phyloP scores from a whole-genome alignment of 2,797 vertebrate genomes.

The Hypotaenidia philippensis region DNA sequence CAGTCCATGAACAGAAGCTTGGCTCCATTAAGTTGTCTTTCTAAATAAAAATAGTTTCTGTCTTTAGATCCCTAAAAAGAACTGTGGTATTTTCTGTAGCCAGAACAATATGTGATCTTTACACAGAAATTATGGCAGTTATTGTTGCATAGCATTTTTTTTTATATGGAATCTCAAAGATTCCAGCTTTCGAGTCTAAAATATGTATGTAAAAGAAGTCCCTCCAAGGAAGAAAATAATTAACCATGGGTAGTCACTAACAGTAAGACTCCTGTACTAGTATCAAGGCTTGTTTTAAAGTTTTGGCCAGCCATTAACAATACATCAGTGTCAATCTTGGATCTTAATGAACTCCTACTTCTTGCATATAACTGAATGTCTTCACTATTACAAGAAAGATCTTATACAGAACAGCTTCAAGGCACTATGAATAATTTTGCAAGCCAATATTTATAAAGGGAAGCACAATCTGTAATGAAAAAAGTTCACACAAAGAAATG shows the following conservation, averaged over 20 bases:
- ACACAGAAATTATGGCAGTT: not conserved
- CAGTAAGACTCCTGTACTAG: not conserved
- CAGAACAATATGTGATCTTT: not conserved
- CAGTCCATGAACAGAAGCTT: not conserved
- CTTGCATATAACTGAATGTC: not conserved
- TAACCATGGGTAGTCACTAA: not conserved
- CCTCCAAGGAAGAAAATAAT: not conserved
- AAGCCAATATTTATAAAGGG: not conserved
- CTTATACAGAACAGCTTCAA: not conserved
- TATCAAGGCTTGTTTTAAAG: not conserved
- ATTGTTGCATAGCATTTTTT: not conserved
- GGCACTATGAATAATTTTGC: not conserved
- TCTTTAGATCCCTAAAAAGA: not conserved
- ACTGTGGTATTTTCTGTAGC: not conserved
- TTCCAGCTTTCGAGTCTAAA: not conserved
- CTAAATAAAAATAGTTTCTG: constrained; percentile 6
- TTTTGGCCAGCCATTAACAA: not conserved
- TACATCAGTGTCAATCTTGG: not conserved
- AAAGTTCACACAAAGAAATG: rapidly evolving
- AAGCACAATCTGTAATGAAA: not conserved
- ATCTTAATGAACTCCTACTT: not conserved
- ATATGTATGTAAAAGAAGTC: not conserved
- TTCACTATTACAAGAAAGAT: not conserved
- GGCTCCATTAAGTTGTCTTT: not conserved
- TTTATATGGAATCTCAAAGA: not conserved